Conservation (phyloP, 1,140 invertebrate species). For the Sarcophaga peregrina region DNA sequence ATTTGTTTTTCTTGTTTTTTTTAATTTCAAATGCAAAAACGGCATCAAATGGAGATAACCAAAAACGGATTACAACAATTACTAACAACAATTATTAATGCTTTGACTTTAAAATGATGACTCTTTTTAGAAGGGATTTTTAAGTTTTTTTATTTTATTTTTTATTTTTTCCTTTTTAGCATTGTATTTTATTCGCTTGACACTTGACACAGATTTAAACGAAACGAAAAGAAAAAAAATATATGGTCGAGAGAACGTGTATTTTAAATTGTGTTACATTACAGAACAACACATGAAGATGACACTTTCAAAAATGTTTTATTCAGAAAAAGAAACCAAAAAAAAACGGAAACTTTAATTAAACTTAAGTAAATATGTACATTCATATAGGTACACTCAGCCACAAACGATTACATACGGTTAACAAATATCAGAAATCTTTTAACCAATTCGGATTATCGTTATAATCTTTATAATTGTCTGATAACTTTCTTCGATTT, state of each 20-base stretch:
- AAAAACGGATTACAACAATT: neutral
- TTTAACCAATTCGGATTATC: too few species aligned
- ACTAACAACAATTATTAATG: neutral
- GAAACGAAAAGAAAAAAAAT: neutral
- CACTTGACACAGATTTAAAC: constrained; percentile 35
- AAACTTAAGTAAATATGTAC: too few species aligned
- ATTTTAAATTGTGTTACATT: neutral
- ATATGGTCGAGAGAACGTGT: constrained; percentile 1
- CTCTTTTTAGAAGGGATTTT: constrained; percentile 26
- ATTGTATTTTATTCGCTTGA: neutral
- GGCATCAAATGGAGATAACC: neutral
- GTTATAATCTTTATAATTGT: too few species aligned
- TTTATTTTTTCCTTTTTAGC: neutral
- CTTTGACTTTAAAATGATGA: constrained; percentile 12
- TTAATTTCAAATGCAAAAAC: too few species aligned
- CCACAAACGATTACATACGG: too few species aligned
- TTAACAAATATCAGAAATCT: too few species aligned
- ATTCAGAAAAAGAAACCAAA: too few species aligned
- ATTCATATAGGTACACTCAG: too few species aligned
- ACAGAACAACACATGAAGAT: neutral
- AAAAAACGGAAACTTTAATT: too few species aligned
- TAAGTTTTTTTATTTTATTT: neutral
- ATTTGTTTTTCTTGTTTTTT: too few species aligned
- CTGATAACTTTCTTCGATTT: too few species aligned
- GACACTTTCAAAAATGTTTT: neutral